Conservation (phyloP, 2,113 vertebrate species). For the Podarcis raffonei region DNA sequence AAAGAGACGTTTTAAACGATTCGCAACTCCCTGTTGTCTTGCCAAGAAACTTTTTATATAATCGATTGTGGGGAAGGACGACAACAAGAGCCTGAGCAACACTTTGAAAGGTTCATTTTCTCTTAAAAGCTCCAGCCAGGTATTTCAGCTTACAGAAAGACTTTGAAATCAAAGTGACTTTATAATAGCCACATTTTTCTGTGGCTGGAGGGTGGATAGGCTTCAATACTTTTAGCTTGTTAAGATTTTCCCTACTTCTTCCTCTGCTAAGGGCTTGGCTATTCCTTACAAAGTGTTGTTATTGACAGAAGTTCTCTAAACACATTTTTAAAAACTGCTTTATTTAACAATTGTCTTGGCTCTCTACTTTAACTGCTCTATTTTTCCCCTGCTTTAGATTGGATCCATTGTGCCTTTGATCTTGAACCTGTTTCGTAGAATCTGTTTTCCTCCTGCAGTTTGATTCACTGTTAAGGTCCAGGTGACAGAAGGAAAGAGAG, state of each 20-base stretch:
- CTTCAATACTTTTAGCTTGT: background rate
- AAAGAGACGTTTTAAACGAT: background rate
- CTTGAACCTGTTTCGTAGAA: background rate
- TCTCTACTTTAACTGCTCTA: no score
- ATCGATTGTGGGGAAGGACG: background rate
- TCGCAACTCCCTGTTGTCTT: background rate
- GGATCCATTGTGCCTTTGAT: constrained; percentile 1
- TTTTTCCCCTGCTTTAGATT: background rate
- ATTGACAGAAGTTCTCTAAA: background rate
- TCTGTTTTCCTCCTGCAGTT: background rate
- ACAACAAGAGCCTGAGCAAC: background rate
- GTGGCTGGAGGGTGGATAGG: background rate
- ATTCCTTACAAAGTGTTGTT: background rate
- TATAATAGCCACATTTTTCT: background rate
- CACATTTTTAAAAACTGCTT: background rate
- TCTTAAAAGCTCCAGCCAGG: background rate
- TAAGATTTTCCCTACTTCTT: background rate
- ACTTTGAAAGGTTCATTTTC: background rate
- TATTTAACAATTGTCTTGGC: background rate
- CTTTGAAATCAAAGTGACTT: background rate
- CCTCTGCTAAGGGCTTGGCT: background rate
- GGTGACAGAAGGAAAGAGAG: background rate
- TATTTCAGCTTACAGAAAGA: background rate
- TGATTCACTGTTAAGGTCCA: background rate
- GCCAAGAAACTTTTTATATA: background rate